Conservation (phyloP, 2,888 invertebrate species). For the Netelia virgata region DNA sequence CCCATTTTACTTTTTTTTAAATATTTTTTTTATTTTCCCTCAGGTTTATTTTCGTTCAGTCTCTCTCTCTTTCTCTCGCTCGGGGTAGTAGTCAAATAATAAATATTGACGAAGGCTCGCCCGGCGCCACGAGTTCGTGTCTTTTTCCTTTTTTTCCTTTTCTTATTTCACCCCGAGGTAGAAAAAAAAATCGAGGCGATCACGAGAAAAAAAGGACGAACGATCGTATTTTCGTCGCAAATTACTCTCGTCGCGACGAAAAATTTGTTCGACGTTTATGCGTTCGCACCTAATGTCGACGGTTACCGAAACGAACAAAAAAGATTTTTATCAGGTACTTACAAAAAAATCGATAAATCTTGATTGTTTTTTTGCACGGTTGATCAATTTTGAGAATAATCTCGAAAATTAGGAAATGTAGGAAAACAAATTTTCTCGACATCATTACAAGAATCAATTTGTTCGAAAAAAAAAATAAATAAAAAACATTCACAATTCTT, state of each 20-base stretch:
- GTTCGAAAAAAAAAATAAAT: not conserved
- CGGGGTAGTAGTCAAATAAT: conserved; percentile 63
- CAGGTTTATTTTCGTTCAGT: not conserved
- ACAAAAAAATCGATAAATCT: too few relatives aligned
- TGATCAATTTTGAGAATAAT: too few relatives aligned
- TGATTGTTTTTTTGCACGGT: too few relatives aligned
- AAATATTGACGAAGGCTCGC: conserved; percentile 69
- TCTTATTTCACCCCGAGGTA: not conserved
- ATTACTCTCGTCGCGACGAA: not conserved
- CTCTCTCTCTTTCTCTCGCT: conserved; percentile 10
- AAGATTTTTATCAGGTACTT: not conserved
- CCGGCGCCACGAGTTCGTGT: not conserved
- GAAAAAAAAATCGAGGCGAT: not conserved
- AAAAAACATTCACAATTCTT: too few relatives aligned
- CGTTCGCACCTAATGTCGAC: conserved; percentile 4
- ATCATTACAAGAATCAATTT: not conserved
- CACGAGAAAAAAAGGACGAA: conserved; percentile 5
- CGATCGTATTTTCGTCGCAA: not conserved
- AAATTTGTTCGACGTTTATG: not conserved
- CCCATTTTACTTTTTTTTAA: conserved; percentile 46
- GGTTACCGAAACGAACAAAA: not conserved
- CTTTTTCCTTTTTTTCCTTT: not conserved
- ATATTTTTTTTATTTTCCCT: conserved; percentile 8
- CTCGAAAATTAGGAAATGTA: not conserved
- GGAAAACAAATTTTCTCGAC: not conserved